Base-by-base conservation (phyloP, 2,113 vertebrate species). In the Rhinoderma darwinii region DNA sequence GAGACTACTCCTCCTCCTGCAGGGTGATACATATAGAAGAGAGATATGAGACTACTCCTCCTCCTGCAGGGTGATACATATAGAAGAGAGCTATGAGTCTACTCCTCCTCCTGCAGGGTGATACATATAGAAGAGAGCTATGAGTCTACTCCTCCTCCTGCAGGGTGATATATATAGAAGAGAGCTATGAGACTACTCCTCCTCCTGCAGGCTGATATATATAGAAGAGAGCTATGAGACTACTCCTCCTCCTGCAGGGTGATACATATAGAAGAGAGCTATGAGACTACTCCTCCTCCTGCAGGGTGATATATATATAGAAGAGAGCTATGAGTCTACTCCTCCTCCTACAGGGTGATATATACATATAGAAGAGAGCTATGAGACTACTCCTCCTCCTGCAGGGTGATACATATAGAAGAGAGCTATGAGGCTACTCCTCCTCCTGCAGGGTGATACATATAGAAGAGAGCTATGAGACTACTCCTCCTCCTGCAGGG, bases 251-350 rank as follows among this genome's bases (percentile, higher is more conserved):
- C 43, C 82, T 83, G 66, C 6, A 54, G 82, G 82, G 63, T 50
- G 44, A 70, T 18, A 54, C 20, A 83, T n/a, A n/a, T n/a, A n/a
- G n/a, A 8, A 61, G 25, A 8, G 56, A 61, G 56, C 56, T 10
- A n/a, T 25, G 25, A 61, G 56, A 30, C 66, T n/a, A n/a, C n/a
- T 35, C 47, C 68, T 84, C 51, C 83, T 22, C 72, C 70, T 84
- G 72, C 72, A 84, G 83, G 83, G 83, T 84, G 70, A 75, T n/a
- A 61, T 35, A 27, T n/a, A n/a, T n/a, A n/a, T n/a, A n/a, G n/a
- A n/a, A 61, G 10, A 9, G 59, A 27, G 59, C 59, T 9, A 61
- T 9, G 59, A 61, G 59, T 27, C 59, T n/a, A n/a, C n/a, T 18
- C 82, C 82, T 73, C 82, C 66, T 32, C 44, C 82, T 83, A 44